phyloP scores from a whole-genome alignment of 2,113 vertebrate species.

The Callipepla squamata region DNA sequence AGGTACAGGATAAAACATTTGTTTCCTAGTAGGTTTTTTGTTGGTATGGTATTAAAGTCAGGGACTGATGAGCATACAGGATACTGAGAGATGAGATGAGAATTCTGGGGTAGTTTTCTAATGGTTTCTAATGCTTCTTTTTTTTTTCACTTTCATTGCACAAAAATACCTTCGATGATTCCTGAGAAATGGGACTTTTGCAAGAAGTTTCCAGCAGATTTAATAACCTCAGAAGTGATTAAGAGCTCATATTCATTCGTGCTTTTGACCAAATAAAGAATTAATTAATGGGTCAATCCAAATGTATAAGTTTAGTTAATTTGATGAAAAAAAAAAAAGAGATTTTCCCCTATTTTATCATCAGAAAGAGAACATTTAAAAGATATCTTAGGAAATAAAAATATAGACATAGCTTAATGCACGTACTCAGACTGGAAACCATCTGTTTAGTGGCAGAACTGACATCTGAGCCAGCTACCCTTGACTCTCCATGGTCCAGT shows the following conservation, averaged over 20 bases:
- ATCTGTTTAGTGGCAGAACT: background rate
- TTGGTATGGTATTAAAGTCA: background rate
- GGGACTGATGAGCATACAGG: background rate
- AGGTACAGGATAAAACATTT: background rate
- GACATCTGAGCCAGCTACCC: background rate
- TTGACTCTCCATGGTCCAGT: background rate
- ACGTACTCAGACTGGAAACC: background rate
- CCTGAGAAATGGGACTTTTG: background rate
- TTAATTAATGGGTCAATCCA: background rate
- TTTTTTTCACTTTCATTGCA: background rate
- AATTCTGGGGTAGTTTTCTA: background rate
- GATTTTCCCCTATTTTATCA: background rate
- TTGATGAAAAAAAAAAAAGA: background rate
- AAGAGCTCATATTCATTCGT: background rate
- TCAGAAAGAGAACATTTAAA: background rate
- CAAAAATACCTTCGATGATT: background rate
- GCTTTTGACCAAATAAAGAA: background rate
- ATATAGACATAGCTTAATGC: background rate
- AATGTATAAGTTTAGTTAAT: background rate
- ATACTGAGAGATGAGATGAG: background rate
- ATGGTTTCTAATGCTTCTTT: background rate
- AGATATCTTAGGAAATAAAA: background rate
- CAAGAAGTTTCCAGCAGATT: background rate
- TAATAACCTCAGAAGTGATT: background rate
- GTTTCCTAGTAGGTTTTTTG: background rate